phyloP scores from a whole-genome alignment of 2,797 vertebrate genomes.

The Molossus alvarezi region DNA sequence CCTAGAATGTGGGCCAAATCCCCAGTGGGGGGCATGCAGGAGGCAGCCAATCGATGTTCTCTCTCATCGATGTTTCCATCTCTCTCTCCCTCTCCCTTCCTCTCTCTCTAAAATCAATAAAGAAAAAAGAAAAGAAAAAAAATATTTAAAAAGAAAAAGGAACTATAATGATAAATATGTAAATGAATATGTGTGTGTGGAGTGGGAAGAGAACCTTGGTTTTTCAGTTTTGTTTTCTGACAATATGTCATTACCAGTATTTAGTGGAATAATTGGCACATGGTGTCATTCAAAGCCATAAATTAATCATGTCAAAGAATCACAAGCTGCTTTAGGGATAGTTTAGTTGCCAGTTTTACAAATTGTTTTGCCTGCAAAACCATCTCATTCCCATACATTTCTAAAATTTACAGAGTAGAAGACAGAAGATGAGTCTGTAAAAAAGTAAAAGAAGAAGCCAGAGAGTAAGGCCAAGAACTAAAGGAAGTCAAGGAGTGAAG shows the following conservation, averaged over 20 bases:
- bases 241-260: neutral
- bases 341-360: neutral
- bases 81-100: too few relatives aligned
- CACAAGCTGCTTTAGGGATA: conserved; percentile 26
- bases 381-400: neutral
- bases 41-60: too few relatives aligned
- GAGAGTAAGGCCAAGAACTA: neutral
- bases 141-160: neutral
- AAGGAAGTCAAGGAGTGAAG: neutral
- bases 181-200: neutral
- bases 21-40: too few relatives aligned
- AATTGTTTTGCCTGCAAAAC: neutral
- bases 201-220: neutral
- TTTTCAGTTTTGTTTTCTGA: conserved; percentile 40
- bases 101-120: too few relatives aligned
- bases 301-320: conserved; percentile 41
- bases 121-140: too few relatives aligned
- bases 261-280: neutral
- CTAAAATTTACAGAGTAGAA: conserved; percentile 6
- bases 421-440: neutral
- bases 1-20: too few relatives aligned
- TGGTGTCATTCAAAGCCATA: neutral
- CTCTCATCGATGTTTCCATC: too few relatives aligned
- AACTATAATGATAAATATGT: neutral
- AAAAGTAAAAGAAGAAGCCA: neutral